phyloP scores from a whole-genome alignment of 92 coral and sea anemone genomes.

The Phenganax stokvisi region DNA sequence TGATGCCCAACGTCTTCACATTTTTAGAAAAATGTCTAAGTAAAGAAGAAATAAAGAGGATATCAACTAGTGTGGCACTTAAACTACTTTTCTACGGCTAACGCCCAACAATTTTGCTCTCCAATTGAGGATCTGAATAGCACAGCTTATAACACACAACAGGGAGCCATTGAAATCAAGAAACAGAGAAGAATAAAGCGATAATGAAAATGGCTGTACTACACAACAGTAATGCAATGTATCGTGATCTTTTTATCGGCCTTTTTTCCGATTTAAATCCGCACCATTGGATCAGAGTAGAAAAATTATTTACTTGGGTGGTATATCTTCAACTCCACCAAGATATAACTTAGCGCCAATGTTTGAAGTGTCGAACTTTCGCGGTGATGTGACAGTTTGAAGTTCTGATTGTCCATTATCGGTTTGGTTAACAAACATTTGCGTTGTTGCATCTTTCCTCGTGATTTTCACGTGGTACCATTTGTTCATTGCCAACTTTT shows the following conservation, averaged over 20 bases:
- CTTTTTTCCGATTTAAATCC: no score
- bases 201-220: no score
- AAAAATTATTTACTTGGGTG: neutral
- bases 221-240: neutral
- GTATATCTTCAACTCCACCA: constrained; percentile 20
- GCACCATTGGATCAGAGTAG: neutral
- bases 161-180: no score
- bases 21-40: neutral
- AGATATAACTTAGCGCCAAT: constrained; percentile 23
- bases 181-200: no score
- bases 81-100: no score
- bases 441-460: neutral
- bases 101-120: no score
- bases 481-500: constrained; percentile 26
- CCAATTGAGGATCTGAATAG: no score
- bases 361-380: neutral
- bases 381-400: neutral
- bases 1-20: neutral
- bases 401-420: neutral
- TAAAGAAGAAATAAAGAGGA: neutral
- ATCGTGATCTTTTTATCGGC: neutral
- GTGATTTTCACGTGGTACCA: constrained; percentile 21
- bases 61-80: neutral
- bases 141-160: no score
- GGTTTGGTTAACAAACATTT: constrained; percentile 11